Conservation (phyloP, 2,797 vertebrate genomes). For the Channa striata region DNA sequence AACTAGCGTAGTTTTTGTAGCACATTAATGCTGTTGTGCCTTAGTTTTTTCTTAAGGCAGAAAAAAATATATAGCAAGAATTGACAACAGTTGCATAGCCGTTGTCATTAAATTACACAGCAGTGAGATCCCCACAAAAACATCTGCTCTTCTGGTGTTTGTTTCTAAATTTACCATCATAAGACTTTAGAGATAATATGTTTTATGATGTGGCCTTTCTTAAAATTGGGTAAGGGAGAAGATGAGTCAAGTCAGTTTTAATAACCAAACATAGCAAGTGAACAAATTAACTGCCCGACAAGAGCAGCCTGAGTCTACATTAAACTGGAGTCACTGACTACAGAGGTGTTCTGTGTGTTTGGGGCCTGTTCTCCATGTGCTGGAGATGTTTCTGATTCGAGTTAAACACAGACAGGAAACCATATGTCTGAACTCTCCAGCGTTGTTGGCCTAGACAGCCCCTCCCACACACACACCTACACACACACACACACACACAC, state of each 20-base stretch:
- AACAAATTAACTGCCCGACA: neutral
- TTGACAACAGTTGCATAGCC: no score
- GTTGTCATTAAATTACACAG: no score
- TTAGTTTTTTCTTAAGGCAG: no score
- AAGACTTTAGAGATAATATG: neutral
- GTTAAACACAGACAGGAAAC: constrained; percentile 98
- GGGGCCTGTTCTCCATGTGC: constrained; percentile 82
- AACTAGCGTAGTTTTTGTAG: no score
- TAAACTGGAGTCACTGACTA: constrained; percentile 26
- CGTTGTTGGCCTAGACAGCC: constrained; percentile 28
- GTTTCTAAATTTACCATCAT: no score
- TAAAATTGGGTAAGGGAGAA: neutral
- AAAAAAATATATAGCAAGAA: no score
- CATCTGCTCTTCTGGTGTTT: no score
- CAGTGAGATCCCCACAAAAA: no score
- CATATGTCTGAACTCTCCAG: constrained; percentile 91
- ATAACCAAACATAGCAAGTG: constrained; percentile 1
- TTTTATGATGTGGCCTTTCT: neutral
- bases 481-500: no score
- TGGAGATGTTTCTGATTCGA: constrained; percentile 89
- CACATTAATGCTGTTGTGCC: no score
- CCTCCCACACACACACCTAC: constrained; percentile 5
- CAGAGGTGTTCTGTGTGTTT: constrained; percentile 43
- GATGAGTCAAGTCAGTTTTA: neutral
- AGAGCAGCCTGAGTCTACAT: constrained; percentile 3